Percentiles rank a stretch among this genome's conserved stretches.
These are phyloP conservation scores for Phenacoccus solenopsis DNA, from an alignment of 1,140 invertebrate species.

Conservation along the genomic window DNA sequence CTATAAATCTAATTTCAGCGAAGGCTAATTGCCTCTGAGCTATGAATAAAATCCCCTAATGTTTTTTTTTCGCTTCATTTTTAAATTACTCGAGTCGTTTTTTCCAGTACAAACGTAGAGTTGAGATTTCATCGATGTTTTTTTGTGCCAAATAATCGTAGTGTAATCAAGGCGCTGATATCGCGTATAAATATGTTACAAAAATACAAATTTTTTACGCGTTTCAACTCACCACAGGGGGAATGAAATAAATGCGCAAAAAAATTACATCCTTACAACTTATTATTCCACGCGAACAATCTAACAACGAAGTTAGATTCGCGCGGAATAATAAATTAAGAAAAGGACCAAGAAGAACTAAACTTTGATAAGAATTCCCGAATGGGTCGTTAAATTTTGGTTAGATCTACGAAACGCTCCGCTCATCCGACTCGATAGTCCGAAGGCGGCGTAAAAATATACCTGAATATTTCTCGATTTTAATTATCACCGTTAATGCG, in stretches of 20 bases:
- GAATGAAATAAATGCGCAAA: neutral
- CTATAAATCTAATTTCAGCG: neutral
- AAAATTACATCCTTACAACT: neutral
- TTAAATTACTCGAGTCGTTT: neutral
- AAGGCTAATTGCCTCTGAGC: neutral
- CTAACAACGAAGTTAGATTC: slow-evolving; percentile 4
- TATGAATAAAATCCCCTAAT: neutral
- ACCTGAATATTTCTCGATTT: too few relatives aligned
- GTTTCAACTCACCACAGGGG: too few relatives aligned
- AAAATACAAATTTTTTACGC: too few relatives aligned
- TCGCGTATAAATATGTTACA: too few relatives aligned
- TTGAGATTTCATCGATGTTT: too few relatives aligned
- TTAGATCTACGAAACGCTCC: neutral
- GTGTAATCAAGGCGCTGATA: too few relatives aligned
- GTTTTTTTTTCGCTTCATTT: neutral
- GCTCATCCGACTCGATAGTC: too few relatives aligned
- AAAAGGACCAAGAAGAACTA: neutral
- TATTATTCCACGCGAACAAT: slow-evolving; percentile 3
- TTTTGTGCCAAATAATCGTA: too few relatives aligned
- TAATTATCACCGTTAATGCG: too few relatives aligned
- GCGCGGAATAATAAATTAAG: slow-evolving; percentile 16
- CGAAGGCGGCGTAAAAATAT: too few relatives aligned
- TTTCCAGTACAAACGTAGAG: too few relatives aligned
- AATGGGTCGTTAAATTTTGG: slow-evolving; percentile 6
- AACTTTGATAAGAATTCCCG: slow-evolving; percentile 12